Evolutionary conservation across 2,888 invertebrate species (phyloP).

Genomic region (Neoaliturus tenellus): DNA sequence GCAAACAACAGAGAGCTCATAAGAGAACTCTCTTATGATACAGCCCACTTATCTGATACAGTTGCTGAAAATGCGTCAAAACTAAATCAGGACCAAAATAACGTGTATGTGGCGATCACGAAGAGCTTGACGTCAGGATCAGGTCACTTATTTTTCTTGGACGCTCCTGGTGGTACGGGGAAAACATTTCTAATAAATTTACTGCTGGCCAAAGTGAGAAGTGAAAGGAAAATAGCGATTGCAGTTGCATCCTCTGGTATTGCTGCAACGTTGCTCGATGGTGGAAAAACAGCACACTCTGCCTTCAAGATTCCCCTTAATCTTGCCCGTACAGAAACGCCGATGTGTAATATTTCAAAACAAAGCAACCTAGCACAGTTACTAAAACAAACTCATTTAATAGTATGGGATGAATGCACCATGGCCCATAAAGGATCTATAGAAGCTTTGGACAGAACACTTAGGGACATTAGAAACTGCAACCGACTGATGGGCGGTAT

Average conservation of each 20-base stretch:
- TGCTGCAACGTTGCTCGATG: conserved; percentile 70
- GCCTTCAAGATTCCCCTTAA: conserved; percentile 69
- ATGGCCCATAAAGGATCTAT: conserved; percentile 70
- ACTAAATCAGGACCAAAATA: conserved; percentile 55
- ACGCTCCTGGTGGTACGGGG: conserved; percentile 69
- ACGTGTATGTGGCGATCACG: conserved; percentile 50
- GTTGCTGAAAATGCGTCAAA: conserved; percentile 29
- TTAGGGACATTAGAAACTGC: conserved; percentile 55
- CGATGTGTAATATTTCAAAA: conserved; percentile 69
- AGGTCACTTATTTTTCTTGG: conserved; percentile 59
- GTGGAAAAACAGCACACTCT: conserved; percentile 70
- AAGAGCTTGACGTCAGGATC: conserved; percentile 16
- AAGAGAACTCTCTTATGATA: conserved; percentile 43
- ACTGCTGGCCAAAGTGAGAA: conserved; percentile 67
- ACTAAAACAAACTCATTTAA: conserved; percentile 67
- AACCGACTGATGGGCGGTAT: too few species aligned
- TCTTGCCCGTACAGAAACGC: conserved; percentile 42
- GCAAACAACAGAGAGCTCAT: conserved; percentile 20
- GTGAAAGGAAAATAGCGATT: conserved; percentile 68
- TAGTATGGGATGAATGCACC: conserved; percentile 72
- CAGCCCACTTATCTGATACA: conserved; percentile 6
- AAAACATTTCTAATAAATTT: conserved; percentile 69
- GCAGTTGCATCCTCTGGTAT: conserved; percentile 71
- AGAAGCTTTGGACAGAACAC: conserved; percentile 69
- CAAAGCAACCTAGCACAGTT: conserved; percentile 66